Evolutionary conservation across 2,113 vertebrate species (phyloP).

Genomic region (Muntiacus muntjak): DNA sequence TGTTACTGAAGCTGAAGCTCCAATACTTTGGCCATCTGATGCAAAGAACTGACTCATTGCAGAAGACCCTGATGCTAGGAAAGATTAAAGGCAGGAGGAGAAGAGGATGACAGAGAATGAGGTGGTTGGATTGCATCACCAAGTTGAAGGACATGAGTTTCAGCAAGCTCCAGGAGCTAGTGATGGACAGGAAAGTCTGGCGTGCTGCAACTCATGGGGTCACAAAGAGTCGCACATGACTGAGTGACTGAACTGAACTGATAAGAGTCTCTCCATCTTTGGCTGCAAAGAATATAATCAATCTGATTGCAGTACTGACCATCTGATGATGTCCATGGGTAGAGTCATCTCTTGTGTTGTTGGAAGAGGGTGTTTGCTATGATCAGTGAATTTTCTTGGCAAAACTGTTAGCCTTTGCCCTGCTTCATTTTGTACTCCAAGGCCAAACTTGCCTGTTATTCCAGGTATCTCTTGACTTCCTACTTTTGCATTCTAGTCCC

Average conservation of each 20-base stretch:
- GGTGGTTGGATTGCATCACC: background rate
- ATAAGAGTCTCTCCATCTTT: background rate
- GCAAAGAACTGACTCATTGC: background rate
- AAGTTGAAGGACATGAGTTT: background rate
- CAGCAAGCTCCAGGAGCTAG: background rate
- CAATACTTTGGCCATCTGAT: background rate
- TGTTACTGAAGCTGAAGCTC: background rate
- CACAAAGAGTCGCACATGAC: background rate
- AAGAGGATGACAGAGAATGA: background rate
- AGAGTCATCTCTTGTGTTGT: background rate
- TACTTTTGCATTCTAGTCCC: background rate
- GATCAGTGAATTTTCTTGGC: background rate
- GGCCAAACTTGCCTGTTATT: background rate
- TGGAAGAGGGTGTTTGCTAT: background rate
- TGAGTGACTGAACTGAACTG: background rate
- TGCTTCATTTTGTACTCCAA: background rate
- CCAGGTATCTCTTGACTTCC: background rate
- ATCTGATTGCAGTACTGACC: background rate
- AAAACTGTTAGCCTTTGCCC: background rate
- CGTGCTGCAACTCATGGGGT: background rate
- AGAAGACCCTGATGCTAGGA: background rate
- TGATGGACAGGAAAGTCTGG: background rate
- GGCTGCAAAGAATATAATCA: background rate
- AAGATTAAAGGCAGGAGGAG: background rate
- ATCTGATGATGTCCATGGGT: background rate